phyloP scores from a whole-genome alignment of 2,888 invertebrate species.

The Calameuta filiformis region DNA sequence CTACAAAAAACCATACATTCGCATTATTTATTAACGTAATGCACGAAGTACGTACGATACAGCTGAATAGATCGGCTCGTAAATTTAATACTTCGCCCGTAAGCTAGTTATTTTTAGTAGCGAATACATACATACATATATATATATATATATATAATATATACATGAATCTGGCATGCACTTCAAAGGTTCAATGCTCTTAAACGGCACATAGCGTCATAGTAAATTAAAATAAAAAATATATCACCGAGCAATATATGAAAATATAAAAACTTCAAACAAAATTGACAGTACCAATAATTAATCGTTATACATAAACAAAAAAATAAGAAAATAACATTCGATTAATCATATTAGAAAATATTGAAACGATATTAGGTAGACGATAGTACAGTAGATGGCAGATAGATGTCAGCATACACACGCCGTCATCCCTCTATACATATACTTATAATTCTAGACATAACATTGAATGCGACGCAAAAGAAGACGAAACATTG shows the following conservation, averaged over 20 bases:
- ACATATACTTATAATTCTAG: background rate
- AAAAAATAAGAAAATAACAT: background rate
- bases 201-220: slow-evolving; percentile 6
- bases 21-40: background rate
- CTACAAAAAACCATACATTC: background rate
- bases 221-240: background rate
- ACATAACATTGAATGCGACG: background rate
- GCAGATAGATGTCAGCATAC: background rate
- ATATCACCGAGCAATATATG: background rate
- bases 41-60: background rate
- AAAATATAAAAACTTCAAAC: background rate
- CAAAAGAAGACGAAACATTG: background rate
- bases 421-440: background rate
- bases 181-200: slow-evolving; percentile 39
- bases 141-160: background rate
- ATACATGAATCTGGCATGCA: slow-evolving; percentile 43
- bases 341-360: background rate
- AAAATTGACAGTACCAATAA: background rate
- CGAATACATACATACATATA: background rate
- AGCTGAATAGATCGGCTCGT: background rate
- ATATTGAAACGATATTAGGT: background rate
- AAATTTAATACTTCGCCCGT: background rate
- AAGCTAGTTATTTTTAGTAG: background rate
- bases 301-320: background rate
- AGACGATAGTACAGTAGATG: background rate